These are phyloP conservation scores for Turdus rufiventris DNA, from an alignment of 2,113 vertebrate genomes.

Conservation along the genomic window DNA sequence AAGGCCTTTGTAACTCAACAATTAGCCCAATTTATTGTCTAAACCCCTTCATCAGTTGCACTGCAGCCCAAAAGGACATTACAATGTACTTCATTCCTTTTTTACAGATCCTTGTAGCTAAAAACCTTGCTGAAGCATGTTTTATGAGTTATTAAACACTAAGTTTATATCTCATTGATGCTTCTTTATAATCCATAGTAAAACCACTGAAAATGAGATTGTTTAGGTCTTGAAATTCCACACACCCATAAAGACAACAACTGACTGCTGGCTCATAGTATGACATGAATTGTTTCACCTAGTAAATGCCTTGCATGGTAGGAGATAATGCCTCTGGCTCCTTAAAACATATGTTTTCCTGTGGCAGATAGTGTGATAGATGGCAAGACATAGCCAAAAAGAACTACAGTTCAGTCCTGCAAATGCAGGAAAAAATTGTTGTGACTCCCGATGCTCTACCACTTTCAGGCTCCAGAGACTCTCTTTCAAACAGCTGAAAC, in stretches of 20 bases:
- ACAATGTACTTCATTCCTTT: not conserved
- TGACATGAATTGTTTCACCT: not conserved
- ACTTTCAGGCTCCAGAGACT: not conserved
- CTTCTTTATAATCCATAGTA: not conserved
- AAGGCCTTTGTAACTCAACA: not conserved
- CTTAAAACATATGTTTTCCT: not conserved
- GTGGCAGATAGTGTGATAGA: not conserved
- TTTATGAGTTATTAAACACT: not conserved
- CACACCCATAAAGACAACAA: not conserved
- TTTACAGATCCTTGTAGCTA: not conserved
- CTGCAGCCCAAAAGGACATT: not conserved
- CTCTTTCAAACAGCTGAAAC: not conserved
- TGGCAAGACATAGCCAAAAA: not conserved
- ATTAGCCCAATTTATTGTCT: not conserved
- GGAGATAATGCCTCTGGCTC: not conserved
- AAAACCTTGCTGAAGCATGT: not conserved
- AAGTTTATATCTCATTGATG: not conserved
- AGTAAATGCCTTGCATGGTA: not conserved
- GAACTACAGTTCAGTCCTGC: not conserved
- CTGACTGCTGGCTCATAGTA: not conserved
- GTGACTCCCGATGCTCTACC: not conserved
- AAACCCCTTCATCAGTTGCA: not conserved
- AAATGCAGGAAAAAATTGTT: not conserved
- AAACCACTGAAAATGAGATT: not conserved
- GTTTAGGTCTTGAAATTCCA: constrained; percentile 2